Conservation (phyloP, 2,797 vertebrate genomes). For the Cichlasoma orientale region DNA sequence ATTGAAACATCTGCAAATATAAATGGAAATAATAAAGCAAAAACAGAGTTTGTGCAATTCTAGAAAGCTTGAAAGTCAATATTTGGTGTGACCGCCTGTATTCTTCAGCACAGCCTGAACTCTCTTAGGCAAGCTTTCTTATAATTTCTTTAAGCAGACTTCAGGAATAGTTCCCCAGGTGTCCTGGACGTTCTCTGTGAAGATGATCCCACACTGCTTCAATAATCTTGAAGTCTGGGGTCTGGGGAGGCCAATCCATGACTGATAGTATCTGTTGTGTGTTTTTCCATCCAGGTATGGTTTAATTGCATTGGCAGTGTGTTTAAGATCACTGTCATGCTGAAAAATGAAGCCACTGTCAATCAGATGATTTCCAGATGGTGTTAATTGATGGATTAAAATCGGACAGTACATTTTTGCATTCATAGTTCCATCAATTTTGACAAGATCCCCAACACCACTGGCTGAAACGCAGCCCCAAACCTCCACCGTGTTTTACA, state of each 20-base stretch:
- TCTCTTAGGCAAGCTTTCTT: neutral
- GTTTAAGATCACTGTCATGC: neutral
- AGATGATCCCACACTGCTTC: neutral
- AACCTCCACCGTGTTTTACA: neutral
- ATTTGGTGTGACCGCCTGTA: neutral
- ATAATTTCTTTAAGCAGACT: neutral
- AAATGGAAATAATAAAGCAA: neutral
- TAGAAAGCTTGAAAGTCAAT: neutral
- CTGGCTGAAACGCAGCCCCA: neutral
- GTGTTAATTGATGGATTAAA: neutral
- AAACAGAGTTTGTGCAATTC: neutral
- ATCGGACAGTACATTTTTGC: neutral
- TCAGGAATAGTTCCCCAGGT: neutral
- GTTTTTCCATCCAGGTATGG: neutral
- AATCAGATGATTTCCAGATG: neutral
- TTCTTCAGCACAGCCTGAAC: neutral
- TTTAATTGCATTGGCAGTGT: neutral
- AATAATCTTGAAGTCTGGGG: neutral
- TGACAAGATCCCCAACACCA: neutral
- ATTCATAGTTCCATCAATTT: neutral
- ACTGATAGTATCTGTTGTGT: neutral
- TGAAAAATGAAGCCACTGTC: neutral
- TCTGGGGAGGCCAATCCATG: neutral
- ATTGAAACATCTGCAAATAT: neutral
- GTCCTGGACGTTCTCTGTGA: neutral